Base-by-base conservation (phyloP, 2,888 invertebrate genomes). In the Leucophora obtusa region DNA sequence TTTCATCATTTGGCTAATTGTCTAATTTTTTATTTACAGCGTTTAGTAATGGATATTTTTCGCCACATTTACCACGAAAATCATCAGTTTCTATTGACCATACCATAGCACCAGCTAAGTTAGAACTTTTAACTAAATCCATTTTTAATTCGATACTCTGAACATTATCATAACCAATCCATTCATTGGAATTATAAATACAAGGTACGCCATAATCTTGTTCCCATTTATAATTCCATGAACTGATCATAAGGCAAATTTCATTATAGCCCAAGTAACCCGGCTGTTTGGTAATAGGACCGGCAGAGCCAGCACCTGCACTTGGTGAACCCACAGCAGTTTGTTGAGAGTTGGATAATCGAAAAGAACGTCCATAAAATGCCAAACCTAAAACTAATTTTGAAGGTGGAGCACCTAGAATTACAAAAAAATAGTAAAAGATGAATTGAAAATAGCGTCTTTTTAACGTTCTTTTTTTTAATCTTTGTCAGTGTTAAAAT, bases 131-230 rank as follows among this genome's bases (percentile, higher is more conserved):
- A 0, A 96, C 96, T 86, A 96, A 96, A 84, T 94, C 93, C 0
- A 96, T 94, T 92, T 97, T 97, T 86, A 93, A 92, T 86, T 92
- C 92, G 4, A 95, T 95, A 53, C 96, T 96, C 15, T 93, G 93
- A 70, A 94, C 93, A 85, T 97, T 97, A 86, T 97, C 97, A 86
- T 96, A 97, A 0, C 97, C 96, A 8, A 97, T 96, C 97, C 97
- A 97, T 89, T 97, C 97, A 89, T 96, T 94, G 6, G 96, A 93
- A 0, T 97, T 97, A 88, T 97, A 97, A 1, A 60, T 18, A 7
- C 43, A 65, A 1, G 81, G 73, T 5, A 43, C 60, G 21, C 33
- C 43, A 28, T 43, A n/a, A 9, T 43, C 56, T 11, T 3, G 11
- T 18, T 63, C 66, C 62, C 72, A 82, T 8, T 69, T 1, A 0